Evolutionary conservation across 2,113 vertebrate genomes (phyloP).

Genomic region (Pungitius pungitius): DNA sequence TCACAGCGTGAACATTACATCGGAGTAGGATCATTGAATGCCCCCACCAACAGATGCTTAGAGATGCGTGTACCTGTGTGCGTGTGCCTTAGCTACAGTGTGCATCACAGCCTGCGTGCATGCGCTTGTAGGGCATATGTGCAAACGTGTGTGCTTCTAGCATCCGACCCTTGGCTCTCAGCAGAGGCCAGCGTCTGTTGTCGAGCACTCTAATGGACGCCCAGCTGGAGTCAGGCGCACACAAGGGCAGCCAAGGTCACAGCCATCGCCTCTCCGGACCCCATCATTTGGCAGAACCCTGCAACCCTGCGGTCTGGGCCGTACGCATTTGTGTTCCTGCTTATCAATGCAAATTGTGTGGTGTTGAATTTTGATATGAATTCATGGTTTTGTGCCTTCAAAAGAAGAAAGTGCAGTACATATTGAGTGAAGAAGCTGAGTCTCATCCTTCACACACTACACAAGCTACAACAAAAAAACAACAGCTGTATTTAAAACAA

Average conservation of each 20-base stretch:
- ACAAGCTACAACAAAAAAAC: neutral
- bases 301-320: slow-evolving; percentile 48
- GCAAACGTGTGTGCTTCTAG: slow-evolving; percentile 39
- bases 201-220: slow-evolving; percentile 79
- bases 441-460: slow-evolving; percentile 4
- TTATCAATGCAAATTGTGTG: neutral
- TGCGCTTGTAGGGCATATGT: neutral
- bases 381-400: neutral
- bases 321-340: slow-evolving; percentile 13
- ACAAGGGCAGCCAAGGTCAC: slow-evolving; percentile 80
- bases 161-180: slow-evolving; percentile 73
- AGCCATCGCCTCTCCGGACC: slow-evolving; percentile 69
- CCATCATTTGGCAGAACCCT: slow-evolving; percentile 72
- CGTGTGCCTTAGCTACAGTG: neutral
- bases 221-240: slow-evolving; percentile 77
- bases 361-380: neutral
- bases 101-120: neutral
- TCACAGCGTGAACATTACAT: neutral
- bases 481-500: slow-evolving; percentile 12
- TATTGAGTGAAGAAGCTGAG: slow-evolving; percentile 1
- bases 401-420: neutral
- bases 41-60: slow-evolving; percentile 43
- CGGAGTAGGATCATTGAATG: slow-evolving; percentile 29
- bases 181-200: slow-evolving; percentile 78
- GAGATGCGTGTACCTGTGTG: slow-evolving; percentile 17